These are phyloP conservation scores for Cryptus viduatorius DNA, from an alignment of 2,888 invertebrate species.

Conservation along the genomic window DNA sequence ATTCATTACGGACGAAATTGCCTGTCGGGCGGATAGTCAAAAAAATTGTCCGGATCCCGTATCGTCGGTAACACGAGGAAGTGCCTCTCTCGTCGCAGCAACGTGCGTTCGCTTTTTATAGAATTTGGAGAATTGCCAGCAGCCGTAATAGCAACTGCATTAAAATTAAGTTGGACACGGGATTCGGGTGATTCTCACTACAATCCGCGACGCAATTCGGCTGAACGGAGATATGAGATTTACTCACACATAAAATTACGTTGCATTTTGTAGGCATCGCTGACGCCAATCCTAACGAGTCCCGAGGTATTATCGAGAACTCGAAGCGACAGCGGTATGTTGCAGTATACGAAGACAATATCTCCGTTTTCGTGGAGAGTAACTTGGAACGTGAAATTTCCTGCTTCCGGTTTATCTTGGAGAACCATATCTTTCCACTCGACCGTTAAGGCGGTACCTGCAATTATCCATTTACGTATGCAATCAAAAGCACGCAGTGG, in stretches of 20 bases:
- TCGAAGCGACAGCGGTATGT: slow-evolving; percentile 91
- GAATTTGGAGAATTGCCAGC: slow-evolving; percentile 50
- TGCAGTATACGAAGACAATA: slow-evolving; percentile 96
- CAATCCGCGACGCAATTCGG: too few species aligned
- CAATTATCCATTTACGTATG: slow-evolving; percentile 59
- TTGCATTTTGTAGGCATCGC: slow-evolving; percentile 98
- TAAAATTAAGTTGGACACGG: too few species aligned
- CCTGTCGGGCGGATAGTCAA: neutral
- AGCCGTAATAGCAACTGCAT: too few species aligned
- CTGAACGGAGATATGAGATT: neutral
- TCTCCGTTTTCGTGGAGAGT: slow-evolving; percentile 95
- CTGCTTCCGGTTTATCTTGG: slow-evolving; percentile 91
- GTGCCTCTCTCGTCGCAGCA: neutral
- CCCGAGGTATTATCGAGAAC: slow-evolving; percentile 93
- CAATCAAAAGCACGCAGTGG: too few species aligned
- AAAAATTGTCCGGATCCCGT: slow-evolving; percentile 6
- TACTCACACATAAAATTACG: slow-evolving; percentile 93
- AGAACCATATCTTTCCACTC: slow-evolving; percentile 97
- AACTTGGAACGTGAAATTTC: slow-evolving; percentile 96
- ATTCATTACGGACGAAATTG: too few species aligned
- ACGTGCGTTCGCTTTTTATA: slow-evolving; percentile 39
- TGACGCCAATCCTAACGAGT: slow-evolving; percentile 98
- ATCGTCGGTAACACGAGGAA: neutral
- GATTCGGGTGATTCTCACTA: neutral
- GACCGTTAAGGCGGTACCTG: slow-evolving; percentile 95